Base-by-base conservation (phyloP, 1,140 invertebrate species). In the Centruroides vittatus region DNA sequence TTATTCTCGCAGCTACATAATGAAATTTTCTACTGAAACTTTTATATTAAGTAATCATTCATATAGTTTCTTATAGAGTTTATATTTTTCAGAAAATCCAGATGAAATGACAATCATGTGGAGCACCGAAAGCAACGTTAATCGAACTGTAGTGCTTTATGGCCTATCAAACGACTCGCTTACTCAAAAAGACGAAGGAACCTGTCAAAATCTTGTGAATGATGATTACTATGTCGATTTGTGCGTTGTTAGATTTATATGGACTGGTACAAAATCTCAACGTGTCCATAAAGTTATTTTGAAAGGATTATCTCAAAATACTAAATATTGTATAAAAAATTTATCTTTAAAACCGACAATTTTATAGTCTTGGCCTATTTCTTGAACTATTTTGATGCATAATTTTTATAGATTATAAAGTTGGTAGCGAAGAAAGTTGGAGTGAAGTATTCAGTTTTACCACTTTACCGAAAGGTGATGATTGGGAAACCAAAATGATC, bases 91-190 rank as follows among this genome's bases (percentile, higher is more conserved):
- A 67, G 62, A 61, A 11, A 53, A 66, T 3, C 36, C 62, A 35
- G 78, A 75, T 65, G 80, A 88, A 64, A 86, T 91, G 73, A 79
- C 89, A 48, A 83, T 95, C n/a, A 94, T 89, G 61, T 96, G 93
- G 93, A 86, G 83, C 3, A 95, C 92, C 35, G 80, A 81, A 65
- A 79, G 83, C 65, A 73, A 83, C 65, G 84, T 89, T 4, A 66
- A 78, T n/a, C 74, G 79, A 67, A 84, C 86, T 0, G 63, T 82
- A 47, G 88, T 91, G n/a, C 80, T 88, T 70, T 94, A 86, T 75
- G 88, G 88, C 3, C 78, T 80, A 23, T 53, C 57, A 6, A 4
- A 46, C 1, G 52, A 54, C 35, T 11, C 53, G 5, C 34, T 57
- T 34, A 52, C 57, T 34, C 41, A 23, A 11, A 57, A 53, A 74